Evolutionary conservation across 2,113 vertebrate species (phyloP), one percentile per base, ranked within the genome.

Genomic region (Caloenas nicobarica): DNA sequence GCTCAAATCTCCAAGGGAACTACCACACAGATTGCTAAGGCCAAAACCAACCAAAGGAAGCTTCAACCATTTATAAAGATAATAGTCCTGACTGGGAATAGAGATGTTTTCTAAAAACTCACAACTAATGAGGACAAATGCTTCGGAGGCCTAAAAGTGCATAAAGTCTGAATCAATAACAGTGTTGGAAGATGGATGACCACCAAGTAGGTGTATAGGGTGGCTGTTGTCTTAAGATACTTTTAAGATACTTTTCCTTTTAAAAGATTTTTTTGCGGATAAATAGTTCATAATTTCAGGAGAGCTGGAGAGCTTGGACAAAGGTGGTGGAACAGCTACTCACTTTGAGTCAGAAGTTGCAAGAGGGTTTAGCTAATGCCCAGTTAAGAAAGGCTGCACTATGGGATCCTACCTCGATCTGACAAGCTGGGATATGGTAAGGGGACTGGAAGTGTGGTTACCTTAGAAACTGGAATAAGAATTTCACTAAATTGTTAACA

Each of bases 401-500:
- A 16, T 15, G 36, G 42, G 28, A 36, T 61, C 36, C 31, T 94
- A 44, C 14, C 62, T 80, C 13, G 9, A 62, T 31, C 17, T 66
- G 64, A 54, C 42, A 85, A 87, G 25, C 29, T 46, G 61, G 19
- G 26, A n/a, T 60, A 51, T 70, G 4, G 2, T 11, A 74, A 93
- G 8, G 38, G 26, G 73, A 33, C 26, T 61, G n/a, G 36, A 92
- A 70, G 5, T 26, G 17, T 1, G 7, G 58, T 86, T 90, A 70
- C 64, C 80, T 78, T 83, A 94, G 86, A 88, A 93, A 95, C 64
- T 7, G 17, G 28, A 83, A 61, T 54, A 79, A 88, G 98, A 99
- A 97, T 97, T 99, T 86, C 98, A 98, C 44, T 99, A 98, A 94
- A 98, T 98, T 44, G 97, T 98, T 31, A 98, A 98, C 69, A 95